Evolutionary conservation across 2,888 invertebrate genomes (phyloP).

Genomic region (Plebejus anna): DNA sequence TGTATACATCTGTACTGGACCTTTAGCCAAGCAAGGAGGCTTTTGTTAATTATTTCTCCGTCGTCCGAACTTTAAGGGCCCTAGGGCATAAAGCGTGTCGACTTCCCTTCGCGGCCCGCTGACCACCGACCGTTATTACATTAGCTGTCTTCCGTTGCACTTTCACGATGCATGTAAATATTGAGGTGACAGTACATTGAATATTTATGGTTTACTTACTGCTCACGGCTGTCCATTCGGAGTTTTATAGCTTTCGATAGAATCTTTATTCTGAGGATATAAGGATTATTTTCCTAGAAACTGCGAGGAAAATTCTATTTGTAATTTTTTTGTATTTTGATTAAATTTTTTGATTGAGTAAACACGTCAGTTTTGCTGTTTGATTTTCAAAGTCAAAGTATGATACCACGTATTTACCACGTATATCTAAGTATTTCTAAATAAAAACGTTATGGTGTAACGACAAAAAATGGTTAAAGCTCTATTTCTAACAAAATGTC

Average conservation of each 20-base stretch:
- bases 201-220: neutral
- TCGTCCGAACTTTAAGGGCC: neutral
- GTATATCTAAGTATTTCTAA: neutral
- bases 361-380: neutral
- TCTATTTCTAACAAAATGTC: conserved; percentile 20
- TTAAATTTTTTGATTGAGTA: neutral
- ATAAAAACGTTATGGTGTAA: conserved; percentile 5
- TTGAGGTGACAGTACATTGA: neutral
- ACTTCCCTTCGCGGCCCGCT: conserved; percentile 54
- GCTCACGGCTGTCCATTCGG: neutral
- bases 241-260: neutral
- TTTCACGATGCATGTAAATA: conserved; percentile 32
- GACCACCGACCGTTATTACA: conserved; percentile 51
- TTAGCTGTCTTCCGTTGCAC: conserved; percentile 34
- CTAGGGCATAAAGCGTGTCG: conserved; percentile 50
- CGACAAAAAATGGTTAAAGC: neutral
- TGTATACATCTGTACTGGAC: too few species aligned
- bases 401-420: too few species aligned
- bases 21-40: too few species aligned
- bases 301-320: neutral
- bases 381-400: too few species aligned
- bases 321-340: too few species aligned
- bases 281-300: neutral
- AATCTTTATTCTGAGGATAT: neutral
- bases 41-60: too few species aligned